Conservation (phyloP, 2,797 vertebrate genomes). For the Semotilus atromaculatus region DNA sequence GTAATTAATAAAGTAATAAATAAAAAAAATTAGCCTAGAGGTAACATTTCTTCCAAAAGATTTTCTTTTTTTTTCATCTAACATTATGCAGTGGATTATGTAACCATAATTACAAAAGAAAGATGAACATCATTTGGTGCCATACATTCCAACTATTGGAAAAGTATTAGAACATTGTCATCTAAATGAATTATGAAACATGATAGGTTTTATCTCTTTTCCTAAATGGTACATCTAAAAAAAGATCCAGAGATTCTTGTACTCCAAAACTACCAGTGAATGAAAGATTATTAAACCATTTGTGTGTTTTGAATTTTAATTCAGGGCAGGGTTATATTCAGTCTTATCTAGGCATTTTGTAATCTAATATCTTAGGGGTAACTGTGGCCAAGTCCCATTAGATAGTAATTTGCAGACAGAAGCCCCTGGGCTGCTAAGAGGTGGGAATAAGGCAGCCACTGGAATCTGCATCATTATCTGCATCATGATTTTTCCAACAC, state of each 20-base stretch:
- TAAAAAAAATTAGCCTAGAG: too few relatives aligned
- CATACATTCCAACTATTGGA: background rate
- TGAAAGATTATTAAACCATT: background rate
- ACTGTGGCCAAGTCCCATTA: background rate
- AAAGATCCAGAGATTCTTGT: background rate
- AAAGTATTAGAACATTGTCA: background rate
- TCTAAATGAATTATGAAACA: background rate
- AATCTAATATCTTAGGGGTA: conserved; percentile 13
- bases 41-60: background rate
- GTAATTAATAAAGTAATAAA: too few relatives aligned
- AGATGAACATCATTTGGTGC: background rate
- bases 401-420: background rate
- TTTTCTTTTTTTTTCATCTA: background rate
- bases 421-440: background rate
- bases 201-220: background rate
- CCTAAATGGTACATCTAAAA: background rate
- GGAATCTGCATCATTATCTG: background rate
- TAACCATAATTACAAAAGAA: background rate
- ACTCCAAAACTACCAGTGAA: background rate
- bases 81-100: background rate
- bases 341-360: conserved; percentile 9
- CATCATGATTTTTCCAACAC: background rate
- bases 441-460: background rate
- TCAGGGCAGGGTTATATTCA: background rate
- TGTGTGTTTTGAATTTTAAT: background rate